Evolutionary conservation across 2,888 invertebrate species (phyloP), one percentile per base, ranked within the genome.

Genomic region (Nephrotoma flavescens): DNA sequence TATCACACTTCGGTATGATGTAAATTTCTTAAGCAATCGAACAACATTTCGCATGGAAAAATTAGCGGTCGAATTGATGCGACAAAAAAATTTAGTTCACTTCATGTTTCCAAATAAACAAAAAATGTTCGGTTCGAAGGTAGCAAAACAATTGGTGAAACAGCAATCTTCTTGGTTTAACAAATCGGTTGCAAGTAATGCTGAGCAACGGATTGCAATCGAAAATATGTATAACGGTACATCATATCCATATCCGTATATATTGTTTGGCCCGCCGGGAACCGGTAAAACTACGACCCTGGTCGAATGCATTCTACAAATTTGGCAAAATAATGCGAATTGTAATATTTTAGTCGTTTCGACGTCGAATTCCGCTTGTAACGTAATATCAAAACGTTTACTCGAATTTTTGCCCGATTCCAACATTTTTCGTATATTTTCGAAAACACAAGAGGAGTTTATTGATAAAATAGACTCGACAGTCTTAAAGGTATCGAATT

Each of bases 191-290:
- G 91, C 90, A 83, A 88, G 89, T 0, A 95, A 96, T 90, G 88
- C 90, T 0, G 93, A 94, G 88, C 96, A 96, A 89, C 91, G 91
- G 88, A 92, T 92, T 86, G 96, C 96, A 0, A 95, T 97, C 0
- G 90, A 92, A 86, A 94, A 95, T 89, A 95, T 96, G 86, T 89
- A 95, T 6, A 92, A 93, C 31, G 94, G 94, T 9, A 93, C 94
- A 0, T 93, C 94, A 0, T 92, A 93, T 5, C 93, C 93, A 0
- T 93, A 93, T 0, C 97, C 98, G 0, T 97, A 96, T 89, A 93
- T 97, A 45, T 93, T 98, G 83, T 97, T 95, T 91, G 97, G 97
- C 1, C 97, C 97, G 52, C 97, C 97, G 83, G 83, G 94, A 92
- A 95, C 95, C 1, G 95, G 95, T 0, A 95, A 95, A 91, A 96